Base-by-base conservation (phyloP, 2,113 vertebrate species). In the Morone chrysops region DNA sequence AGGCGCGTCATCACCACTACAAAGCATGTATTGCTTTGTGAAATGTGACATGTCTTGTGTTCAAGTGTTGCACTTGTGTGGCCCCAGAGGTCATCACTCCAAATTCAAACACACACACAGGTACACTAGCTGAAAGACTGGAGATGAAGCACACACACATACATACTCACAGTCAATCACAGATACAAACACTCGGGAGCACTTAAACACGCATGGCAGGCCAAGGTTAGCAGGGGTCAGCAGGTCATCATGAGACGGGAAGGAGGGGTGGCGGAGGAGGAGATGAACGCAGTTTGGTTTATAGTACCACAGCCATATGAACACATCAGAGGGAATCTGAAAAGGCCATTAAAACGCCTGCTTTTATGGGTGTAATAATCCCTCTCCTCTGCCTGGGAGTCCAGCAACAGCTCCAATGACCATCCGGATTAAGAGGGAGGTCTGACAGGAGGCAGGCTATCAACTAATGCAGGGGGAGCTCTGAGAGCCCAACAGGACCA, bases 291-390 rank as follows among this genome's bases (percentile, higher is more conserved):
- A 9, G 63, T 31, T 31, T 87, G 89, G 81, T 93, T 95, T 94
- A 94, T 89, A 53, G 90, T 81, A 76, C 56, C 82, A 82, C 38
- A 38, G 83, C 82, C 91, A 76, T 89, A 91, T 90, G 92, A 94
- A 92, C 90, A 92, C 92, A 92, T 94, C 90, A 85, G 66, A 92
- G 81, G 84, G 85, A 90, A 91, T 87, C 92, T 89, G 90, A 93
- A 25, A 89, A 93, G 90, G 89, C 90, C 85, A 89, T 95, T 95
- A 93, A 95, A 95, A 93, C 67, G 83, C 83, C 90, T 75, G 90
- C 80, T 94, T 95, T 94, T 95, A 94, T 91, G 91, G 84, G 82
- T 85, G 92, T 88, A 91, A 94, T 94, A 94, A 95, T 94, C 91
- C 90, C 84, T 85, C 84, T 87, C 60, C 50, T 80, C 79, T 78